Conservation (phyloP, 2,888 invertebrate genomes). For the Lomographa bimaculata region DNA sequence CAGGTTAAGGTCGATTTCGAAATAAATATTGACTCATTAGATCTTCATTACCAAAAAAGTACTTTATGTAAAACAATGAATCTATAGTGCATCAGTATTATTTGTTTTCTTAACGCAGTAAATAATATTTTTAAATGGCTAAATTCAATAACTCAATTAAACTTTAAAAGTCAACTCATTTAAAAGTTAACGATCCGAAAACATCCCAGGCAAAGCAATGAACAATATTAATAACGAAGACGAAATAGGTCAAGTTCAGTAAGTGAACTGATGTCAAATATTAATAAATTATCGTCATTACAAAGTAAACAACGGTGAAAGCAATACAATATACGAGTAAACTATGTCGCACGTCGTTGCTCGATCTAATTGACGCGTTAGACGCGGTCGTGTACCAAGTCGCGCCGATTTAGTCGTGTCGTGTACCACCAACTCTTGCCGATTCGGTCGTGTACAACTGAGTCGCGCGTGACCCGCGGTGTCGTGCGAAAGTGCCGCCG, state of each 20-base stretch:
- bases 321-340: conserved; percentile 9
- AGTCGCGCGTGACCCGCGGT: conserved; percentile 37
- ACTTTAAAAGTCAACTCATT: too few species aligned
- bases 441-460: conserved; percentile 24
- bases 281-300: conserved; percentile 6
- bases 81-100: too few species aligned
- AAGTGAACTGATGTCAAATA: neutral
- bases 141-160: too few species aligned
- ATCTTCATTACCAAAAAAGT: too few species aligned
- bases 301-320: conserved; percentile 14
- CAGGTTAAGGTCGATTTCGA: too few species aligned
- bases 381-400: conserved; percentile 27
- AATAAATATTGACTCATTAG: too few species aligned
- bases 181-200: too few species aligned
- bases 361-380: conserved; percentile 40
- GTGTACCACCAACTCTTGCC: conserved; percentile 11
- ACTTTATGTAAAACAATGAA: too few species aligned
- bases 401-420: conserved; percentile 25
- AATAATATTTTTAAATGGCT: too few species aligned
- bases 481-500: conserved; percentile 37
- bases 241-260: neutral
- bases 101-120: too few species aligned
- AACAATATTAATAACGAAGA: too few species aligned
- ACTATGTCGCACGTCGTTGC: conserved; percentile 21
- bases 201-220: too few species aligned